Evolutionary conservation across 2,888 invertebrate species (phyloP).

Genomic region (Nomada lathburiana): DNA sequence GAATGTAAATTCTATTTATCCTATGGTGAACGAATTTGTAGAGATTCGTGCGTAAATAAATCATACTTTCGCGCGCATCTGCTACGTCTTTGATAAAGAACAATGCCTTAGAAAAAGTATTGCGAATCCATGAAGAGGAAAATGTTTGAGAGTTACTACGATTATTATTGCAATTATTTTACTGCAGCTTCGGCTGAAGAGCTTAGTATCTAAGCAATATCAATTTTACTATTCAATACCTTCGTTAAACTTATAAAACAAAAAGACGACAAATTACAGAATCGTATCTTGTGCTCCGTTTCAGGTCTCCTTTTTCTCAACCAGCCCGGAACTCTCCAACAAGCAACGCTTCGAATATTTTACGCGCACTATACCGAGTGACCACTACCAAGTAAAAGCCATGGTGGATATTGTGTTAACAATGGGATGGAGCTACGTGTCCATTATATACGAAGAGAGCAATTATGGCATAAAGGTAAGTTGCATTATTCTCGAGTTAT

Average conservation of each 20-base stretch:
- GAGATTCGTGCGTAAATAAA: neutral
- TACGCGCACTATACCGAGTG: slow-evolving; percentile 96
- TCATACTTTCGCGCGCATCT: neutral
- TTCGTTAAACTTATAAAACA: neutral
- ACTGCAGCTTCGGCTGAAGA: too few relatives aligned
- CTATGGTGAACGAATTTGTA: neutral
- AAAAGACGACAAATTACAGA: neutral
- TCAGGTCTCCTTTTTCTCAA: slow-evolving; percentile 98
- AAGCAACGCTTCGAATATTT: slow-evolving; percentile 98
- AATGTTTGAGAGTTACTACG: too few relatives aligned
- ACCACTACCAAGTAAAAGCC: slow-evolving; percentile 96
- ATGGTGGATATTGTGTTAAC: slow-evolving; percentile 96
- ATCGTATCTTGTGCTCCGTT: slow-evolving; percentile 68
- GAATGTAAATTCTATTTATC: slow-evolving; percentile 6
- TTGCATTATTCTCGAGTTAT: neutral
- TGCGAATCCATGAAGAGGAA: too few relatives aligned
- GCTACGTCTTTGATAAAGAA: neutral
- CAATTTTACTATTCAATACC: neutral
- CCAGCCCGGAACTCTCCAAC: slow-evolving; percentile 96
- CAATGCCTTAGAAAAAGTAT: too few relatives aligned
- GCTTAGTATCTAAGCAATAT: too few relatives aligned
- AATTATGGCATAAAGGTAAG: slow-evolving; percentile 97
- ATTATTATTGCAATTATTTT: too few relatives aligned
- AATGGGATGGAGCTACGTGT: slow-evolving; percentile 97
- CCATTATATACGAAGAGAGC: slow-evolving; percentile 97